Base-by-base conservation (phyloP, 2,888 invertebrate species). In the Hypena proboscidalis region DNA sequence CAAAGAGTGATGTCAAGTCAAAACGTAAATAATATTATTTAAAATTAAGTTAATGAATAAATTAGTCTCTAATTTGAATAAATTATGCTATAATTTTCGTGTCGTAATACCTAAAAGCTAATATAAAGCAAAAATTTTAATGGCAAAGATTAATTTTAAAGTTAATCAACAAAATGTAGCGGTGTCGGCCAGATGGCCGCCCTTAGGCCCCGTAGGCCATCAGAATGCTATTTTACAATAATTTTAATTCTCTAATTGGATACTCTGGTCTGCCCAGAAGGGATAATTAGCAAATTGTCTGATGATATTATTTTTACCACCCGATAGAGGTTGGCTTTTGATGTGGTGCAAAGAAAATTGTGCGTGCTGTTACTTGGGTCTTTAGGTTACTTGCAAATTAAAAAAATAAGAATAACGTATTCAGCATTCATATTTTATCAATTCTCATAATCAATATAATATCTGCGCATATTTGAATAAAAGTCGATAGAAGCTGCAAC, bases 231-330 rank as follows among this genome's bases (percentile, higher is more conserved):
- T 80, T 85, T 79, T 77, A 85, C 78, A 83, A 83, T 85, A 75
- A 88, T 83, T 84, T 78, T 80, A 79, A 87, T 87, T 75, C 71
- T 71, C 80, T 85, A 86, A 88, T 85, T 85, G 82, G 73, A 65
- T 56, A 45, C 62, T 62, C 62, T 53, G 60, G 46, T 49, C 49
- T 55, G 46, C 53, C 48, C 53, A 63, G 60, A 57, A 70, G 71
- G 71, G 75, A 75, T 84, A 84, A 86, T 87, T 80, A 85, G 79
- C 69, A 78, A 80, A 87, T 88, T 84, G 78, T 76, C 64, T 80
- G 77, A 83, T 80, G 76, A 79, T 74, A 73, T 77, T 72, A 77
- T 77, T 83, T 77, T 73, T 68, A 70, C 69, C 61, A 58, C 65
- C 58, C 60, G 63, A 70, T 71, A 69, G 67, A 50, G 66, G 61